Conservation (phyloP, 2,113 vertebrate species). For the Tragelaphus buxtoni region DNA sequence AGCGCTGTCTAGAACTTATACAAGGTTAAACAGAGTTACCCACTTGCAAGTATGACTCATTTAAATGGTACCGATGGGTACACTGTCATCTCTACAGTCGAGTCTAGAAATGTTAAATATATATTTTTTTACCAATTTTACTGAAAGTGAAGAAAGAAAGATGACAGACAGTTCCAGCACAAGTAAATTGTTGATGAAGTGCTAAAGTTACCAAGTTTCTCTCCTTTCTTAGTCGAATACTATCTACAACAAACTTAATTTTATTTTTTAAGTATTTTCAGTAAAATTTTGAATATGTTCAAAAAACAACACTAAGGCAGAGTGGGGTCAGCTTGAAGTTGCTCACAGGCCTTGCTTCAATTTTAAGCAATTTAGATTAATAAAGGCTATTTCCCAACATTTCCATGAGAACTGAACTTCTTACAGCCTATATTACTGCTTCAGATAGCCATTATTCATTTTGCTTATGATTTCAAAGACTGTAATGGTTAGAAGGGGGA, state of each 20-base stretch:
- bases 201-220: not conserved
- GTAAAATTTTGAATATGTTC: not conserved
- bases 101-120: not conserved
- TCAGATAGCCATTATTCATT: not conserved
- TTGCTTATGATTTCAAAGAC: not conserved
- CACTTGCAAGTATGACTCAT: slow-evolving; percentile 45
- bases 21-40: slow-evolving; percentile 46
- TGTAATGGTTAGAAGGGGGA: not conserved
- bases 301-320: not conserved
- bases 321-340: not conserved
- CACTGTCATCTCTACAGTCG: not conserved
- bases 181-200: not conserved
- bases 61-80: not conserved
- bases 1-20: slow-evolving; percentile 42
- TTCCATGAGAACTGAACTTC: not conserved
- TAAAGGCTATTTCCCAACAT: not conserved
- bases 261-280: not conserved
- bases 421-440: not conserved
- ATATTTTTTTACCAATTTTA: slow-evolving; percentile 8
- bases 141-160: slow-evolving; percentile 37
- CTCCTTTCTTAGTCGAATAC: not conserved
- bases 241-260: not conserved
- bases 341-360: not conserved
- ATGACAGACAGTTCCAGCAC: not conserved
- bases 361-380: not conserved